These are phyloP conservation scores for Chaetodon auriga DNA, from an alignment of 2,113 vertebrate species.

Conservation along the genomic window DNA sequence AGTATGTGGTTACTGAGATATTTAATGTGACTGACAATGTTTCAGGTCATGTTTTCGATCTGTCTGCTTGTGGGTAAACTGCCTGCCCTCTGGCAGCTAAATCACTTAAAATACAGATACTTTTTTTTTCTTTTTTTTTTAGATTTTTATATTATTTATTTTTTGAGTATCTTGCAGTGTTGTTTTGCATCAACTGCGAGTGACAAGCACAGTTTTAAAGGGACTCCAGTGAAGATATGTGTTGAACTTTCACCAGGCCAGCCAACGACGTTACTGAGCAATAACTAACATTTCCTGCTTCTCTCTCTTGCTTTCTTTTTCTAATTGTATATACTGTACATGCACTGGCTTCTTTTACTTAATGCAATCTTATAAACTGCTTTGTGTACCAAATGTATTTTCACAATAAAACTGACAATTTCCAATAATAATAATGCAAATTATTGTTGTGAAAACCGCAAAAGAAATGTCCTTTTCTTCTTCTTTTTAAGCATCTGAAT, in stretches of 20 bases:
- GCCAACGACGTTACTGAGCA: conserved; percentile 62
- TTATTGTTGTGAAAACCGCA: not conserved
- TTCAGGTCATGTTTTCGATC: conserved; percentile 53
- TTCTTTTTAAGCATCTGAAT: not conserved
- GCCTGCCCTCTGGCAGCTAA: conserved; percentile 34
- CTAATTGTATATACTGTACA: conserved; percentile 73
- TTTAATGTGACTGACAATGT: conserved; percentile 41
- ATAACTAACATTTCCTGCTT: conserved; percentile 69
- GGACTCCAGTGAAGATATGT: conserved; percentile 74
- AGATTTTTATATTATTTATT: conserved; percentile 78
- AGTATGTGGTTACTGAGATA: conserved; percentile 21
- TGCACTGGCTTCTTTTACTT: conserved; percentile 76
- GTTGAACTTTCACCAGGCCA: conserved; percentile 66
- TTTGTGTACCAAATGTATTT: conserved; percentile 82
- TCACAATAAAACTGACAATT: conserved; percentile 81
- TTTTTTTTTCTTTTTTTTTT: conserved; percentile 18
- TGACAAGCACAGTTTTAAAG: conserved; percentile 71
- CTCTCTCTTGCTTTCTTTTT: conserved; percentile 36
- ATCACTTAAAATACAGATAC: conserved; percentile 44
- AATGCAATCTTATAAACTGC: conserved; percentile 67
- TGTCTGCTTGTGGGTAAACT: conserved; percentile 53
- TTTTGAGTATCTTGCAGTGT: conserved; percentile 59
- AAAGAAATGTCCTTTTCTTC: not conserved
- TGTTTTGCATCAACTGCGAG: conserved; percentile 46
- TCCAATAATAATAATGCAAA: conserved; percentile 6